Percentiles rank a stretch among this genome's conserved stretches.
These are phyloP conservation scores for Agelaius tricolor DNA, from an alignment of 2,113 vertebrate species.

Conservation along the genomic window DNA sequence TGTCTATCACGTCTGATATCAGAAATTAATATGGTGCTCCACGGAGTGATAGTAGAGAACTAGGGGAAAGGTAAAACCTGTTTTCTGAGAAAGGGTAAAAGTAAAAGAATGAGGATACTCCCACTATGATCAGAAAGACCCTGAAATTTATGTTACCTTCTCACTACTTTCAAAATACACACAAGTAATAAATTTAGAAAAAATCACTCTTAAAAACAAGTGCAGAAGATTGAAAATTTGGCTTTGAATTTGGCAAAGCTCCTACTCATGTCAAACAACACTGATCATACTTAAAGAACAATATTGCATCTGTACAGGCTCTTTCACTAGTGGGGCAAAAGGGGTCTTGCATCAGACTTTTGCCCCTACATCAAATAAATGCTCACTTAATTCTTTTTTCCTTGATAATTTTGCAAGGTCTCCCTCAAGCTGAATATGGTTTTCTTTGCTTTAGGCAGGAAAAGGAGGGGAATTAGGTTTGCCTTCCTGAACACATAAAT, in stretches of 20 bases:
- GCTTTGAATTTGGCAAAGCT: neutral
- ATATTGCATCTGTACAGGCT: neutral
- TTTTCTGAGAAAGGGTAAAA: neutral
- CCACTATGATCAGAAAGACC: neutral
- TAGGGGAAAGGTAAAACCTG: neutral
- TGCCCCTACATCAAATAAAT: neutral
- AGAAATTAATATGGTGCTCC: neutral
- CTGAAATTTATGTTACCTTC: neutral
- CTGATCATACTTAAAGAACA: neutral
- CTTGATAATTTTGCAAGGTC: neutral
- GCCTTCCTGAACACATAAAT: neutral
- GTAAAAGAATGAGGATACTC: neutral
- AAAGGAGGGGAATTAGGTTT: neutral
- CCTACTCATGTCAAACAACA: neutral
- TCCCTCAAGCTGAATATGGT: neutral
- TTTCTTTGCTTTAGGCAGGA: neutral
- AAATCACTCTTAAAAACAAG: neutral
- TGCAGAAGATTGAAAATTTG: neutral
- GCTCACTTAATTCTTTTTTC: neutral
- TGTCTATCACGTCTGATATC: neutral
- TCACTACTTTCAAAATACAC: neutral
- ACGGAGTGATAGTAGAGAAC: neutral
- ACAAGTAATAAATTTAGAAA: neutral
- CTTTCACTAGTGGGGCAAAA: neutral
- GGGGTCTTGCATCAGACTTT: rapidly evolving